Evolutionary conservation across 2,888 invertebrate species (phyloP), one percentile per base, ranked within the genome.

Genomic region (Coremacera marginata): DNA sequence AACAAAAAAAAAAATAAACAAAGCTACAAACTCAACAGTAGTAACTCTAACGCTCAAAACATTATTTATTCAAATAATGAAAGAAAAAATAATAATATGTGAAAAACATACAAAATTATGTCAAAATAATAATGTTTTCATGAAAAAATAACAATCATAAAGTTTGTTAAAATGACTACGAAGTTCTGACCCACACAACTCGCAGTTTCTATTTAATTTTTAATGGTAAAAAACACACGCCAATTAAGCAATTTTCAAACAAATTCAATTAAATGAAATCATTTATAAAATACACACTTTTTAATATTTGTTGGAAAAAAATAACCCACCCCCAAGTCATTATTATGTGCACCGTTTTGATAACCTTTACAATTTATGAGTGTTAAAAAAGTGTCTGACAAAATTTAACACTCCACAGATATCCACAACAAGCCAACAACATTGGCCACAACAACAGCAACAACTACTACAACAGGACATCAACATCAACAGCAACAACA

Each of bases 381-480:
- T 65, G n/a, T 25, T 34, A 68, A 72, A 37, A 7, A 70, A 75
- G 73, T n/a, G n/a, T 68, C 25, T 52, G 37, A 76, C 68, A 49
- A 63, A 63, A 73, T 57, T 60, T 67, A 67, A 76, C 57, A 44
- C 34, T 80, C 79, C 79, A 55, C 81, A 85, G 83, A 83, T 81
- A 76, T 72, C 75, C 82, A 82, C 77, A 80, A 79, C 79, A 5
- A 82, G 80, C 71, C 83, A 80, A 76, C 82, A 82, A 76, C 74
- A 80, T 74, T 80, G 67, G 34, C 81, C 80, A 74, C 77, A 79
- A 27, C 79, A 80, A 49, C 73, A 31, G 62, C 74, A 79, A 1
- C 85, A 82, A 80, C 83, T 84, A 63, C 83, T 84, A 63, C 83
- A 83, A 73, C 83, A 84, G 82, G 76, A 79, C 79, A 63, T 82